Base-by-base conservation (phyloP, 2,113 vertebrate genomes). In the Bubo scandiacus region DNA sequence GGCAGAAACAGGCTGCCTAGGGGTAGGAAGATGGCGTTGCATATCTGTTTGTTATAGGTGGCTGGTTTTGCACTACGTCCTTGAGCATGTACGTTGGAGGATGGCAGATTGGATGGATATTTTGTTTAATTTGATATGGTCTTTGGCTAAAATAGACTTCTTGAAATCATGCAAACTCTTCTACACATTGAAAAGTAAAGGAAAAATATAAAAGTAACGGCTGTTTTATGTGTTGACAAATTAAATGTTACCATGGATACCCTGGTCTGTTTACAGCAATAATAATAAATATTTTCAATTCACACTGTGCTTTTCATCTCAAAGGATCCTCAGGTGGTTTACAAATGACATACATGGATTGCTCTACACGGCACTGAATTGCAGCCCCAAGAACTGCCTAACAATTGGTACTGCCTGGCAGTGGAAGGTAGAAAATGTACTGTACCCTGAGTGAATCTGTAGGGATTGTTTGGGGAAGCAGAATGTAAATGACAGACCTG, bases 241-340 rank as follows among this genome's bases (percentile, higher is more conserved):
- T 74, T 47, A 83, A 83, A 90, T 49, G 52, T 93, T 77, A 42
- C 70, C 65, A 94, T 83, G 52, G 81, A 82, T 66, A 85, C 75
- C 12, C 30, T 45, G 42, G 12, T 75, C 63, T 91, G 90, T 91
- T 94, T 93, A 77, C 52, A 96, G 67, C 74, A 89, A 86, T 90
- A 92, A 84, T 90, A 59, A 85, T 81, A 88, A 94, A 84, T 91
- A 90, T 86, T 91, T 94, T 91, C 43, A 38, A 72, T 94, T 95
- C 73, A 90, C 74, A 51, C 55, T 72, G 63, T 86, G 65, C 43
- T 93, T 93, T 91, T 83, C 47, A 45, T 66, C 65, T 86, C n/a
- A 59, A 51, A 81, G 47, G 43, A 78, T 92, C 70, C 81, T 88
- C 78, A 81, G 26, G 54, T 77, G 75, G 27, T 90, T 97, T 95